Evolutionary conservation across 2,797 vertebrate species (phyloP).

Genomic region (Erethizon dorsatum): DNA sequence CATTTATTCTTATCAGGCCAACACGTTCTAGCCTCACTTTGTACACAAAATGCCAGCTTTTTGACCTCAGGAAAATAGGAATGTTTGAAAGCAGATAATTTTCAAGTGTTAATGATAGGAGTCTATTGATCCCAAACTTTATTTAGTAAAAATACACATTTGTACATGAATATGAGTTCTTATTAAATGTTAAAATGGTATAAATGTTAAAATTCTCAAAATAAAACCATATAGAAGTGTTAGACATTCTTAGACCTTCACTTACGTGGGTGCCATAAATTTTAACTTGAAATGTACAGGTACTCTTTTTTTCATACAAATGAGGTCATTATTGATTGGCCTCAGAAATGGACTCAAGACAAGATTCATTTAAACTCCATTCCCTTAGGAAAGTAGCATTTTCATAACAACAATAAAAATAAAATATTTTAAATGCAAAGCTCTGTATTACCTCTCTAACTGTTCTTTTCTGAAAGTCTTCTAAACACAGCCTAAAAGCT

Average conservation of each 20-base stretch:
- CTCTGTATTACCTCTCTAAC: conserved; percentile 55
- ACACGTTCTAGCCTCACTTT: conserved; percentile 85
- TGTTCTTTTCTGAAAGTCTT: conserved; percentile 71
- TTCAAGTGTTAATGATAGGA: conserved; percentile 86
- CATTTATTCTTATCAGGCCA: conserved; percentile 86
- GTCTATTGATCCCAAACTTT: conserved; percentile 83
- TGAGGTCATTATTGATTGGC: conserved; percentile 83
- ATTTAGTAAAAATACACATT: conserved; percentile 81
- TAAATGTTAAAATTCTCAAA: conserved; percentile 74
- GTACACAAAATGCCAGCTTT: conserved; percentile 78
- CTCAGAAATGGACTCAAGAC: conserved; percentile 81
- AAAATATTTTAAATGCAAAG: conserved; percentile 75
- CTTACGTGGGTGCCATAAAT: conserved; percentile 78
- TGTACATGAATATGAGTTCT: conserved; percentile 78
- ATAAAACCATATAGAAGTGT: conserved; percentile 74
- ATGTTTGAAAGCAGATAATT: conserved; percentile 84
- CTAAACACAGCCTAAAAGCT: conserved; percentile 75
- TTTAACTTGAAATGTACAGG: conserved; percentile 76
- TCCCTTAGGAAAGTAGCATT: conserved; percentile 77
- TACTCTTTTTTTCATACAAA: conserved; percentile 81
- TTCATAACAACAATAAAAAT: conserved; percentile 83
- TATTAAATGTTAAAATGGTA: conserved; percentile 74
- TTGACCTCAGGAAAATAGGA: conserved; percentile 86
- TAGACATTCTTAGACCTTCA: conserved; percentile 67
- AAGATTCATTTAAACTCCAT: conserved; percentile 79